These are phyloP conservation scores for Ditula angustiorana DNA, from an alignment of 2,888 invertebrate genomes.

Conservation along the genomic window DNA sequence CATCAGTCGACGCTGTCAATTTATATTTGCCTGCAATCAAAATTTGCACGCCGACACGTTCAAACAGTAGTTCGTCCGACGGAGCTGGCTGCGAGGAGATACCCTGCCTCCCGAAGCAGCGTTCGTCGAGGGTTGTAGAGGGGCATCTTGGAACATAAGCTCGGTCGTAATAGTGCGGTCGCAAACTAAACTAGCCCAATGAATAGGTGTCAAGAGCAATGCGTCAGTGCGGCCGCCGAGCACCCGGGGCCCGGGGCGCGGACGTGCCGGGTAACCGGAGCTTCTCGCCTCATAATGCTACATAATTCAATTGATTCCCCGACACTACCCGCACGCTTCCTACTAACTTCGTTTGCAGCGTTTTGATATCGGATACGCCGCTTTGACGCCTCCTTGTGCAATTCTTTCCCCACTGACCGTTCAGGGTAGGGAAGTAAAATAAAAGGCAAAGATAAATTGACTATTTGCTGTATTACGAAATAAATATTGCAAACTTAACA, in stretches of 20 bases:
- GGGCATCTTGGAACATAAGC: slow-evolving; percentile 46
- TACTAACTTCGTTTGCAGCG: slow-evolving; percentile 82
- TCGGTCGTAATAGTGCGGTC: slow-evolving; percentile 49
- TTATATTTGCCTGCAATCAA: slow-evolving; percentile 80
- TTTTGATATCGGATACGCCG: slow-evolving; percentile 84
- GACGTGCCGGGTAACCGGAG: slow-evolving; percentile 80
- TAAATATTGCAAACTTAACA: slow-evolving; percentile 58
- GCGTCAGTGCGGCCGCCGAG: slow-evolving; percentile 69
- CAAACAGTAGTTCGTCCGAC: slow-evolving; percentile 55
- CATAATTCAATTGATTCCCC: slow-evolving; percentile 85
- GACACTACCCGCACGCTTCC: slow-evolving; percentile 83
- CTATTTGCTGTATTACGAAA: slow-evolving; percentile 61
- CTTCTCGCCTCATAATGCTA: slow-evolving; percentile 80
- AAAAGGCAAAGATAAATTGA: slow-evolving; percentile 56
- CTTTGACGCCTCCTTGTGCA: slow-evolving; percentile 77
- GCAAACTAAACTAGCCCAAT: slow-evolving; percentile 71
- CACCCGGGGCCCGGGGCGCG: slow-evolving; percentile 51
- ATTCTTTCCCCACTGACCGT: slow-evolving; percentile 65
- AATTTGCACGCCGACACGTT: slow-evolving; percentile 64
- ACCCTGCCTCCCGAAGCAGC: slow-evolving; percentile 48
- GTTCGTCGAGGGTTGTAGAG: slow-evolving; percentile 45
- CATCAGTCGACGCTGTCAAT: slow-evolving; percentile 72
- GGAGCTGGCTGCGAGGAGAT: slow-evolving; percentile 42
- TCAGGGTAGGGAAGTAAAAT: slow-evolving; percentile 60
- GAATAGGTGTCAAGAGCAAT: slow-evolving; percentile 80